phyloP scores from a whole-genome alignment of 2,888 invertebrate genomes.

The Sinhomidia bicolor region DNA sequence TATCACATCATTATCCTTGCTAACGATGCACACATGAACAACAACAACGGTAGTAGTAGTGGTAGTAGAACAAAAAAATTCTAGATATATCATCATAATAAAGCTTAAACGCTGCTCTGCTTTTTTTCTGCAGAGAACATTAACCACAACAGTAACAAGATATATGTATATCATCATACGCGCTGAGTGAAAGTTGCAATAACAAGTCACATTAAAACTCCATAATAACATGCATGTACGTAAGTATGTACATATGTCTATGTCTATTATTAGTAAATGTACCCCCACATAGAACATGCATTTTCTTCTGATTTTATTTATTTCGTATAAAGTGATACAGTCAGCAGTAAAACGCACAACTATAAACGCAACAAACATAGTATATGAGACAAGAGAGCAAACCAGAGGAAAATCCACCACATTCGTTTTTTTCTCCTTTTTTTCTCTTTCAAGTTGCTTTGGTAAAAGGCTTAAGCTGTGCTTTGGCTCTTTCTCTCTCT shows the following conservation, averaged over 20 bases:
- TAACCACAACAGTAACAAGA: background rate
- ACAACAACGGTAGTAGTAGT: background rate
- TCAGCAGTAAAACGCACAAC: background rate
- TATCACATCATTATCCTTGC: background rate
- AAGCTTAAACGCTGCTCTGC: background rate
- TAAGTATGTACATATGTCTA: no score
- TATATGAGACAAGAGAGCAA: background rate
- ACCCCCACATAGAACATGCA: background rate
- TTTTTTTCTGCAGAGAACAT: background rate
- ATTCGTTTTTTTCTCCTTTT: slow-evolving; percentile 17
- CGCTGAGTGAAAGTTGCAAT: slow-evolving; percentile 45
- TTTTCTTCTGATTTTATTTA: background rate
- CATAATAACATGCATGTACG: slow-evolving; percentile 20
- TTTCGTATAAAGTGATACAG: background rate
- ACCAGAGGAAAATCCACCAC: background rate
- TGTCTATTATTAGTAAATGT: background rate
- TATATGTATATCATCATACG: slow-evolving; percentile 8
- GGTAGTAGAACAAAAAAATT: background rate
- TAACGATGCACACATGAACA: background rate
- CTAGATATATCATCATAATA: background rate
- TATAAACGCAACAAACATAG: background rate
- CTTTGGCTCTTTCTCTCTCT: background rate
- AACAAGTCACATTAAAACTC: slow-evolving; percentile 44
- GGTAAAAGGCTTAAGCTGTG: slow-evolving; percentile 6
- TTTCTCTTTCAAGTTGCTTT: slow-evolving; percentile 12